Base-by-base conservation (phyloP, 2,113 vertebrate species). In the Mormyrus lacerda region DNA sequence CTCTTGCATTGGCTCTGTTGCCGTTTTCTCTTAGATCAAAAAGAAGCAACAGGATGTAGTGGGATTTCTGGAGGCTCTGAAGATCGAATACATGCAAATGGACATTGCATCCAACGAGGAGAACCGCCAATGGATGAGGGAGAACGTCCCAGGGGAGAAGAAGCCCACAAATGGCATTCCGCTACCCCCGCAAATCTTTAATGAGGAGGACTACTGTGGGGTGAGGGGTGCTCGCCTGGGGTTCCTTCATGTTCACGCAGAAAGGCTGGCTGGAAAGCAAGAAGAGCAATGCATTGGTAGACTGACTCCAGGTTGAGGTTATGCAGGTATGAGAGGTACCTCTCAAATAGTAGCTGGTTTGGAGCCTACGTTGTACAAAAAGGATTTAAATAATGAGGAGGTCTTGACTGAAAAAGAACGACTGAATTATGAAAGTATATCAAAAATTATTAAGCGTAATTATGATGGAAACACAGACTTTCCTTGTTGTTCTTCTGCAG, bases 21-120 rank as follows among this genome's bases (percentile, higher is more conserved):
- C 8, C 19, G 7, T 42, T 31, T 85, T 24, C 88, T 83, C 84
- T 31, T 93, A 99, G 98, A 99, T 99, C 93, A 99, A 99, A 94
- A 99, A 99, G 95, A 99, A 99, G 90, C 98, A 99, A 91, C 98
- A 99, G 91, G 98, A 99, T 94, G 98, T 99, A 44, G 95, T 99
- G 11, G 98, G 96, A 69, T 99, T 99, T 94, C 92, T 99, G 92
- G 98, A 98, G 93, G 98, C 98, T 35, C 97, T 99, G 89, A 98
- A 98, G 91, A 99, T 99, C 31, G 98, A 99, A 90, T 99, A 98
- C 90, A 93, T 98, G 90, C 96, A 96, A 90, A 93, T 99, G 91
- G 98, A 99, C 93, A 99, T 99, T 51, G 98, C 98, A 76, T 97
- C 97, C 91, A 98, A 97, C 65, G 98, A 98, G 92, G 97, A 98